These are phyloP conservation scores for Pituophis catenifer DNA, from an alignment of 2,113 vertebrate genomes.

Conservation along the genomic window DNA sequence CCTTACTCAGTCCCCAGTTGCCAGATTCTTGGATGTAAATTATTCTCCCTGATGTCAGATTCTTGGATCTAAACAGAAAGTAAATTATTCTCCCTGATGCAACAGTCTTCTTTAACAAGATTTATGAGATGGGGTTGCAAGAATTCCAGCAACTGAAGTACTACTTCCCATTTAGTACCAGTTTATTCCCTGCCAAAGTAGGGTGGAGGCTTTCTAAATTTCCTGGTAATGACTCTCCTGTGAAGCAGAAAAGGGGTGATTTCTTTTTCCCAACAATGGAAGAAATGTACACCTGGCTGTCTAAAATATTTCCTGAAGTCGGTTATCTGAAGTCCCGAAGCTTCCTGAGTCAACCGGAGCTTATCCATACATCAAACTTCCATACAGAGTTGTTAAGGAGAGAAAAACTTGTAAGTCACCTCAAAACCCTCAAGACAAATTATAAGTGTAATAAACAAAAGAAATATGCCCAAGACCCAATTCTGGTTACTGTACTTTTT, in stretches of 20 bases:
- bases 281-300: background rate
- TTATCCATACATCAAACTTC: background rate
- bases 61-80: background rate
- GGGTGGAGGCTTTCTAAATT: background rate
- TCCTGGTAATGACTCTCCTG: background rate
- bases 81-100: background rate
- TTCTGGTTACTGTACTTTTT: background rate
- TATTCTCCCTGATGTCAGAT: background rate
- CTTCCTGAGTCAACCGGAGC: background rate
- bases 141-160: background rate
- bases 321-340: background rate
- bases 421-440: background rate
- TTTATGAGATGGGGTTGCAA: background rate
- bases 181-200: background rate
- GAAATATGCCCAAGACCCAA: background rate
- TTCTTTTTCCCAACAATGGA: background rate
- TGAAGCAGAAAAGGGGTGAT: background rate
- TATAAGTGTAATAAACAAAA: background rate
- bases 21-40: background rate
- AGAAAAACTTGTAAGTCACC: background rate
- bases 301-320: background rate
- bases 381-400: background rate
- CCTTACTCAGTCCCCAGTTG: background rate
- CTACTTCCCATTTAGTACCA: background rate
- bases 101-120: background rate